A percentile compares a stretch with the other conserved stretches of the same genome.
These are phyloP conservation scores for Diabrotica undecimpunctata DNA, from an alignment of 1,140 invertebrate species.

Conservation along the genomic window DNA sequence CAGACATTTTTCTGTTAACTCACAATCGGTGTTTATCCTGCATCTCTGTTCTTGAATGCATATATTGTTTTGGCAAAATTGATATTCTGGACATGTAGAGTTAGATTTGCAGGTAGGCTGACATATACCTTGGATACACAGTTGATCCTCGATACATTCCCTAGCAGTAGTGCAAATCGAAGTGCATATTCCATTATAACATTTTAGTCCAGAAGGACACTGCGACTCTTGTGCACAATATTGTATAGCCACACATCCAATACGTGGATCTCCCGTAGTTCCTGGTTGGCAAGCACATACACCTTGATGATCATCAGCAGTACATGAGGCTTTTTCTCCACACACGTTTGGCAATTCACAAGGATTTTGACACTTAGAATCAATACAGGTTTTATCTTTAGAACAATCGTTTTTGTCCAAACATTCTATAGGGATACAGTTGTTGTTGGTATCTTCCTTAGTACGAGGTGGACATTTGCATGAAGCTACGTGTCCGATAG, in stretches of 20 bases:
- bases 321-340: conserved; percentile 73
- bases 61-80: conserved; percentile 77
- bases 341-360: conserved; percentile 77
- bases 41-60: conserved; percentile 78
- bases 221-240: conserved; percentile 74
- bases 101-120: conserved; percentile 75
- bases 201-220: conserved; percentile 76
- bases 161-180: conserved; percentile 70
- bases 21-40: conserved; percentile 65
- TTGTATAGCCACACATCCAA: conserved; percentile 75
- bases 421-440: conserved; percentile 74
- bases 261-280: conserved; percentile 78
- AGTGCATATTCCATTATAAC: conserved; percentile 75
- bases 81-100: conserved; percentile 72
- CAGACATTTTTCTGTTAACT: conserved; percentile 62
- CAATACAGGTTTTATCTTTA: conserved; percentile 67
- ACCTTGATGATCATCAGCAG: conserved; percentile 67
- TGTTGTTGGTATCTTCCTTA: conserved; percentile 67
- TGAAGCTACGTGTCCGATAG: conserved; percentile 61
- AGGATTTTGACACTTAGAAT: conserved; percentile 75
- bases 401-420: conserved; percentile 73
- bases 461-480: conserved; percentile 74
- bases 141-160: conserved; percentile 75
- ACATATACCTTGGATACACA: conserved; percentile 75
- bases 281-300: conserved; percentile 77